A percentile compares a stretch with the other conserved stretches of the same genome.
phyloP scores from a whole-genome alignment of 2,113 vertebrate species.

The Petrocephalus zakoni region DNA sequence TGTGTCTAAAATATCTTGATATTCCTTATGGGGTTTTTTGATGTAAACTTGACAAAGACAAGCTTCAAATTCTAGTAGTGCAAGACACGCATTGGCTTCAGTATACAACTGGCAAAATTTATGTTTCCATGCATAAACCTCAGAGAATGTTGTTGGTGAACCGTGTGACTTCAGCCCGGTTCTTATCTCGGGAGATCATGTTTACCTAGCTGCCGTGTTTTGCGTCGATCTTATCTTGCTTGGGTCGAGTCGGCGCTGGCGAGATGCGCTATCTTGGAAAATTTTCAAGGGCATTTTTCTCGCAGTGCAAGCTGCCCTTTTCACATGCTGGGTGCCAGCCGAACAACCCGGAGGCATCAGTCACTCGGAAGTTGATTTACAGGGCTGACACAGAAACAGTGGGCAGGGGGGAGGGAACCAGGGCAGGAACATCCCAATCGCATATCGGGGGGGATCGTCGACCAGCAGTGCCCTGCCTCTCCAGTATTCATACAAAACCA shows the following conservation, averaged over 20 bases:
- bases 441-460: not conserved
- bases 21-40: not conserved
- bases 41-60: not conserved
- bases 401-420: not conserved
- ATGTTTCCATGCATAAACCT: not conserved
- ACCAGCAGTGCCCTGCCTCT: not conserved
- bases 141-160: not conserved
- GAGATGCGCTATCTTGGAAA: not conserved
- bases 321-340: not conserved
- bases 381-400: not conserved
- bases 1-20: not conserved
- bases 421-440: not conserved
- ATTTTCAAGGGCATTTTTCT: constrained; percentile 1
- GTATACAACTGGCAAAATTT: not conserved
- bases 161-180: not conserved
- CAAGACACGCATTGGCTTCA: not conserved
- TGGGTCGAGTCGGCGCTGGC: not conserved
- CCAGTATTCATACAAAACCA: not conserved
- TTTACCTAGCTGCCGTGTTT: not conserved
- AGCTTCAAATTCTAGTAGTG: not conserved
- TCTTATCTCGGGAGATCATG: not conserved
- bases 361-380: not conserved
- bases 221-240: not conserved
- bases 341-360: not conserved
- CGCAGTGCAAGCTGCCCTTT: not conserved